Evolutionary conservation across 2,888 invertebrate species (phyloP).

Genomic region (Orthonevra nobilis): DNA sequence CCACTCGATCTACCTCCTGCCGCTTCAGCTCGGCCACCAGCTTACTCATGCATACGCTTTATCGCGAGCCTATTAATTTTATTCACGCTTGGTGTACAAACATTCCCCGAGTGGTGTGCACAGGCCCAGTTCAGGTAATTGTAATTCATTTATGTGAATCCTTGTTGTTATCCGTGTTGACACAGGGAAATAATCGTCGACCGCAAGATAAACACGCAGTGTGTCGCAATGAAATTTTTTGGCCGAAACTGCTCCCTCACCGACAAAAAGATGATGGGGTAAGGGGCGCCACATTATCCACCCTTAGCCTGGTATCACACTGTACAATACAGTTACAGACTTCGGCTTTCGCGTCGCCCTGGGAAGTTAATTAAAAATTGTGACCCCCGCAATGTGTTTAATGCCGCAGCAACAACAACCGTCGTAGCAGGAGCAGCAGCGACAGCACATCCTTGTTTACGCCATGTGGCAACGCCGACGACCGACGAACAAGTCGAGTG

Average conservation of each 20-base stretch:
- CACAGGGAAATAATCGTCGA: slow-evolving; percentile 71
- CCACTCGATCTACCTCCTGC: slow-evolving; percentile 4
- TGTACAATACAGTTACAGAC: too few relatives aligned
- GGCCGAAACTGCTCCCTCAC: slow-evolving; percentile 28
- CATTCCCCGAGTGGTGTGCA: slow-evolving; percentile 34
- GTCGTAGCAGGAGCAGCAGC: slow-evolving; percentile 9
- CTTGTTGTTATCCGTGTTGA: slow-evolving; percentile 71
- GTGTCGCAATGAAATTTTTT: slow-evolving; percentile 65
- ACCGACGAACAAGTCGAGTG: slow-evolving; percentile 42
- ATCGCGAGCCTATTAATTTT: slow-evolving; percentile 62
- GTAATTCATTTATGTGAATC: slow-evolving; percentile 70
- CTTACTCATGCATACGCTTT: background rate
- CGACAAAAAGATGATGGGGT: background rate
- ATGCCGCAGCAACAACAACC: slow-evolving; percentile 42
- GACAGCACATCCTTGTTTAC: slow-evolving; percentile 55
- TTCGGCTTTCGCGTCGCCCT: slow-evolving; percentile 28
- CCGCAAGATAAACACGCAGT: slow-evolving; percentile 70
- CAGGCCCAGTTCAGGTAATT: slow-evolving; percentile 56
- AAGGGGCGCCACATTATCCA: slow-evolving; percentile 22
- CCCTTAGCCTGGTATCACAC: slow-evolving; percentile 26
- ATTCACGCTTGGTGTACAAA: slow-evolving; percentile 65
- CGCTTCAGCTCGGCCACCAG: too few relatives aligned
- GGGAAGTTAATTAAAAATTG: slow-evolving; percentile 69
- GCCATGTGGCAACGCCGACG: slow-evolving; percentile 34
- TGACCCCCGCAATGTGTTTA: slow-evolving; percentile 69